phyloP scores from a whole-genome alignment of 2,797 vertebrate species.

The Champsocephalus esox region DNA sequence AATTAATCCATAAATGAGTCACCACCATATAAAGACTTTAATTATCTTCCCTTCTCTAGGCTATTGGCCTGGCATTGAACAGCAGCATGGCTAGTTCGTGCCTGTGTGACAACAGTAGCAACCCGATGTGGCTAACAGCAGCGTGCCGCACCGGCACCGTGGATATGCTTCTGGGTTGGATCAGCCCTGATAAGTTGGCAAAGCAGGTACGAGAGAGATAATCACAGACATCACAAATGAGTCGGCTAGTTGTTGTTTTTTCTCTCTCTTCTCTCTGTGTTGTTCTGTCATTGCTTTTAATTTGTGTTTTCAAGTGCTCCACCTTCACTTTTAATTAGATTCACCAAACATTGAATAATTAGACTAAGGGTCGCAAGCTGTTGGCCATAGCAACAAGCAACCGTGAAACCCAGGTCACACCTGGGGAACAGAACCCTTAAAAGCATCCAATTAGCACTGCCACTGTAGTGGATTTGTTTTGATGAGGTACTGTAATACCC shows the following conservation, averaged over 20 bases:
- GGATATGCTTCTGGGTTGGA: slow-evolving; percentile 66
- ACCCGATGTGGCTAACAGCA: slow-evolving; percentile 33
- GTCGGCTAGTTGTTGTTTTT: not conserved
- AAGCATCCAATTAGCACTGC: slow-evolving; percentile 52
- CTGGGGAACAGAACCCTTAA: slow-evolving; percentile 35
- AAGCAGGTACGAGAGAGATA: slow-evolving; percentile 75
- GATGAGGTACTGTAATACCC: slow-evolving; percentile 42
- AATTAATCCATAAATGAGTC: not conserved
- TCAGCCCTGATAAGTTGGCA: slow-evolving; percentile 69
- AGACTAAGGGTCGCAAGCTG: slow-evolving; percentile 22
- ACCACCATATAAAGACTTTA: not conserved
- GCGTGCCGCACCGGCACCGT: slow-evolving; percentile 64
- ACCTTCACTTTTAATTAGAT: slow-evolving; percentile 34
- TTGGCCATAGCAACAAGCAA: slow-evolving; percentile 47
- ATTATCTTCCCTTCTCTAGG: slow-evolving; percentile 56
- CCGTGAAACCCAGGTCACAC: slow-evolving; percentile 27
- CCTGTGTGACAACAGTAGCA: slow-evolving; percentile 71
- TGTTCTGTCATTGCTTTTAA: slow-evolving; percentile 4
- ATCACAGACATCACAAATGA: not conserved
- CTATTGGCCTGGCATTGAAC: slow-evolving; percentile 67
- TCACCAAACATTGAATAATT: slow-evolving; percentile 39
- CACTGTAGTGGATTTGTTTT: slow-evolving; percentile 39
- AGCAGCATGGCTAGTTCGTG: slow-evolving; percentile 40
- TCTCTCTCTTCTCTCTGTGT: not conserved
- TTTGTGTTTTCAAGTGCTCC: slow-evolving; percentile 23